Evolutionary conservation across 30 jellyfish, hydroid and myxozoan species (phyloP).

Genomic region (Chrysaora quinquecirrha): DNA sequence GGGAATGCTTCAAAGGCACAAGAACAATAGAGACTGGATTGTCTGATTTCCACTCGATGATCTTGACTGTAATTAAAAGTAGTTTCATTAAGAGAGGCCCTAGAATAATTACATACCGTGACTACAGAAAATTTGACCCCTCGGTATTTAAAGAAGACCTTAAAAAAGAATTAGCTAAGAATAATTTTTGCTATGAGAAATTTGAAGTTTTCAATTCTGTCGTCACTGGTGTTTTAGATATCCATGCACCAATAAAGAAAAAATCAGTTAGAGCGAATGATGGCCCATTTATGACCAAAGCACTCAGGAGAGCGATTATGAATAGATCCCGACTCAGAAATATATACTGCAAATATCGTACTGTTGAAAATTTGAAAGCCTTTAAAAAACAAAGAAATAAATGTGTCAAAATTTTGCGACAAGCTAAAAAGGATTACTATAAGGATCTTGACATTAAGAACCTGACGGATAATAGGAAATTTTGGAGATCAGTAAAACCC

Average conservation of each 20-base stretch:
- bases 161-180: not conserved
- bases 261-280: not conserved
- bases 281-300: too few relatives aligned
- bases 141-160: not conserved
- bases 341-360: too few relatives aligned
- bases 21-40: slow-evolving; percentile 48
- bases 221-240: not conserved
- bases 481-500: too few relatives aligned
- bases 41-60: slow-evolving; percentile 36
- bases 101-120: slow-evolving; percentile 10
- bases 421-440: too few relatives aligned
- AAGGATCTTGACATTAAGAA: too few relatives aligned
- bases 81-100: slow-evolving; percentile 22
- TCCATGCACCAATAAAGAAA: not conserved
- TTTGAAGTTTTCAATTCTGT: not conserved
- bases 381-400: too few relatives aligned
- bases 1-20: slow-evolving; percentile 13
- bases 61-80: slow-evolving; percentile 13
- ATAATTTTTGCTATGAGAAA: not conserved
- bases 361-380: too few relatives aligned
- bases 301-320: too few relatives aligned
- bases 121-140: slow-evolving; percentile 21
- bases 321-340: too few relatives aligned
- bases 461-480: too few relatives aligned
- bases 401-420: too few relatives aligned